Evolutionary conservation across 2,888 invertebrate species (phyloP), one percentile per base, ranked within the genome.

Genomic region (Mimumesa dahlbomi): DNA sequence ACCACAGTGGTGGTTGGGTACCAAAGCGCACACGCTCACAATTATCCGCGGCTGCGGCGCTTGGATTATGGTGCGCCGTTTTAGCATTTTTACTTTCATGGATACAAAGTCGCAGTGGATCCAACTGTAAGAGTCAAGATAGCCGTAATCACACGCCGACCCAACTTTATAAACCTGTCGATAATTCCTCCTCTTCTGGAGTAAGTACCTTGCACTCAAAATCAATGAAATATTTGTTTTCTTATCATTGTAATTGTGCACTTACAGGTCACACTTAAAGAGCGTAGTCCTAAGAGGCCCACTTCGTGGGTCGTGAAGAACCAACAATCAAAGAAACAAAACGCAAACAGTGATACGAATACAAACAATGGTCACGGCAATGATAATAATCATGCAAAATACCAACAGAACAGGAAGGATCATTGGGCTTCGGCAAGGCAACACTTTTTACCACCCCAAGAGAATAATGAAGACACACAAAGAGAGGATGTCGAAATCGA

Each of bases 21-120:
- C 93, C 94, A 75, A 93, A 92, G 87, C 93, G 94, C 90, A 94
- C 94, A 79, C 93, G 93, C 88, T 93, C 94, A 81, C 94, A 94
- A 85, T 89, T 94, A 11, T 86, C 88, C 31, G 88, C 85, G 1
- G 85, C 88, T 3, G 88, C 88, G 25, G 88, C 82, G 25, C 75
- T 89, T 6, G 89, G 88, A 9, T 73, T 89, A 4, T 88, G 84
- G n/a, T 89, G 88, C 65, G 88, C 87, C 49, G 62, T 89, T 38
- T 75, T 89, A 42, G 87, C 89, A 16, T 87, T 89, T 71, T 64
- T 88, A 54, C 82, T 89, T 14, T 87, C 88, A 4, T 88, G 88
- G 87, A 82, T 89, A 49, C 88, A 89, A 40, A 82, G 84, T 53
- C 84, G 88, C 13, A 84, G 75, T 50, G 81, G 77, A 16, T 81